These are phyloP conservation scores for Peromyscus attwateri DNA, from an alignment of 2,797 vertebrate genomes.

Conservation along the genomic window DNA sequence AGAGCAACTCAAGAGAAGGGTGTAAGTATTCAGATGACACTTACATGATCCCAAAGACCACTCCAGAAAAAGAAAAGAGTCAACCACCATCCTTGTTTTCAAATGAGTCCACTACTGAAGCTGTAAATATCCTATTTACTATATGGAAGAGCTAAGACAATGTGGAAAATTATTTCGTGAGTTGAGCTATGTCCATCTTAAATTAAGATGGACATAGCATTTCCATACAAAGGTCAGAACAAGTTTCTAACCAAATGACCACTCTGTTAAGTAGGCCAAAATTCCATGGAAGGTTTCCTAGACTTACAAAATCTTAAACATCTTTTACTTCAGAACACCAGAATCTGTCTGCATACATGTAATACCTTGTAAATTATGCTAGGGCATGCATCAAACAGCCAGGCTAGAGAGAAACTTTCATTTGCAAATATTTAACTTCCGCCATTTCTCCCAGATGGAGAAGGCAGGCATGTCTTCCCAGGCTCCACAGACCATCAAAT, in stretches of 20 bases:
- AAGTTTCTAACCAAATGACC: not conserved
- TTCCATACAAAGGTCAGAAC: conserved; percentile 5
- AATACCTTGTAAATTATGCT: conserved; percentile 24
- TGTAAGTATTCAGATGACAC: not conserved
- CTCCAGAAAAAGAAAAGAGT: not conserved
- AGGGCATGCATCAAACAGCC: not conserved
- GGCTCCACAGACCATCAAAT: not conserved
- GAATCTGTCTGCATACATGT: not conserved
- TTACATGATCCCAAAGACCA: not conserved
- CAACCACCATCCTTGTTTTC: not conserved
- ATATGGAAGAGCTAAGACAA: not conserved
- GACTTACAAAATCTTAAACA: conserved; percentile 46
- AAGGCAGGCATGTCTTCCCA: accelerated
- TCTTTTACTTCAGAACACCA: not conserved
- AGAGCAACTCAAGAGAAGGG: not conserved
- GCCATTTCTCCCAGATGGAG: not conserved
- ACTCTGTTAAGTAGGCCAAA: not conserved
- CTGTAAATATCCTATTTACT: not conserved
- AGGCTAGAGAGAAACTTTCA: not conserved
- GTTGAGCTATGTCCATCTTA: not conserved
- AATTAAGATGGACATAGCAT: not conserved
- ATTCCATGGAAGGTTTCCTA: not conserved
- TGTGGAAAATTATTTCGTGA: not conserved
- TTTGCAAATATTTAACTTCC: not conserved
- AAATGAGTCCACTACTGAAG: not conserved